Base-by-base conservation (phyloP, 2,888 invertebrate species). In the Pyrrhosoma nymphula region DNA sequence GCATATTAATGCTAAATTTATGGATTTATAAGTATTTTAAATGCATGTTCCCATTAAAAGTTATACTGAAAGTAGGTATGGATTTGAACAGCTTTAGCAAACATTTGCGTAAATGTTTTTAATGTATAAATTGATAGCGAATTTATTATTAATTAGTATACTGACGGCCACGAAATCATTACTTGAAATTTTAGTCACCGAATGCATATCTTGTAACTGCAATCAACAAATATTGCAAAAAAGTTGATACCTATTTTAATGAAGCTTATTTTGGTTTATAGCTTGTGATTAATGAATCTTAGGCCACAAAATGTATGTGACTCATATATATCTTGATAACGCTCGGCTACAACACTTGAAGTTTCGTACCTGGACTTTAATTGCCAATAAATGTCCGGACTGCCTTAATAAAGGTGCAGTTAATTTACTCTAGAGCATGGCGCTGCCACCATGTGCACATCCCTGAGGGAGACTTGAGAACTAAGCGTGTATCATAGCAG, bases 301-400 rank as follows among this genome's bases (percentile, higher is more conserved):
- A 26, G 69, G 69, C 26, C 93, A n/a, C 63, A 3, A 93, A 39
- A 63, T 69, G 35, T n/a, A 93, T 93, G 47, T 93, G 47, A 69
- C 93, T 69, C 39, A n/a, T 93, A 93, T 75, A 93, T 47, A 55
- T 47, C 93, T 39, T 60, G 69, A 69, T 60, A 20, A 60, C 14
- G 30, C 47, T 69, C n/a, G 26, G 56, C 47, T 93, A 93, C 93
- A 47, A 47, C 47, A 93, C 47, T 91, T 63, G 16, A 69, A 75
- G 69, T 69, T 93, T 55, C 47, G 39, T 39, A 47, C 93, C n/a
- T n/a, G 39, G 47, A 35, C 93, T 69, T 91, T 75, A 93, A 93
- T 93, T 93, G 93, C 69, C 93, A 93, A 93, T 93, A 93, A 93
- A 93, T 93, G 69, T 93, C 93, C 47, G 47, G 93, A 75, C 93